A percentile compares a stretch with the other conserved stretches of the same genome.
phyloP scores from a whole-genome alignment of 2,797 vertebrate species.

The Rhynchonycteris naso region DNA sequence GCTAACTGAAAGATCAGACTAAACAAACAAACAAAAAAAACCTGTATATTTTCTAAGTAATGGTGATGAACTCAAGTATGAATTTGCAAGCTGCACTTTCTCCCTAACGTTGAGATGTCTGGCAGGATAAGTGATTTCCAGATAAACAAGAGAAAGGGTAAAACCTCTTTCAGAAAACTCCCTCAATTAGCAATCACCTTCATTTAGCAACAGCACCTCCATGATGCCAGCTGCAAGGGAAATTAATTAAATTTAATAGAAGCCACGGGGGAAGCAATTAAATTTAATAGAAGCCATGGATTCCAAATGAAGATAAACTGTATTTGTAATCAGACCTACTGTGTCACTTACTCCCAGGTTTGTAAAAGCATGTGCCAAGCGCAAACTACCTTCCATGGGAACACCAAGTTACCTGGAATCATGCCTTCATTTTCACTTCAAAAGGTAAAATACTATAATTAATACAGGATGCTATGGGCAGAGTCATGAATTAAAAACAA shows the following conservation, averaged over 20 bases:
- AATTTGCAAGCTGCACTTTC: background rate
- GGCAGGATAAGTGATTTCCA: slow-evolving; percentile 49
- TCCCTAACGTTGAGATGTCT: slow-evolving; percentile 31
- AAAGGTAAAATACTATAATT: background rate
- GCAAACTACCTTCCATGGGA: background rate
- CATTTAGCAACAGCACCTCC: slow-evolving; percentile 70
- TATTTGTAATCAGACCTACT: slow-evolving; percentile 77
- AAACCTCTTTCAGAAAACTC: slow-evolving; percentile 70
- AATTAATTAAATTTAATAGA: slow-evolving; percentile 81
- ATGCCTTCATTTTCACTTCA: background rate
- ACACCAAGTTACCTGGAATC: background rate
- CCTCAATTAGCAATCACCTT: slow-evolving; percentile 78
- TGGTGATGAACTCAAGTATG: background rate
- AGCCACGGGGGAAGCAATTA: slow-evolving; percentile 75
- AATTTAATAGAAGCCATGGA: slow-evolving; percentile 77
- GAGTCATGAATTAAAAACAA: too few relatives aligned
- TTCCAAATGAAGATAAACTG: slow-evolving; percentile 80
- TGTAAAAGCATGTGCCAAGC: slow-evolving; percentile 47
- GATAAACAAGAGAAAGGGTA: slow-evolving; percentile 63
- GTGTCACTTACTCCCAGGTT: slow-evolving; percentile 67
- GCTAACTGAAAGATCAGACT: background rate
- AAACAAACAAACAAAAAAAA: background rate
- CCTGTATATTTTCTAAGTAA: background rate
- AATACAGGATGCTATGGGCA: background rate
- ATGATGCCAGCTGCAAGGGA: slow-evolving; percentile 71